phyloP scores from a whole-genome alignment of 2,113 vertebrate genomes.

The Dendrocopos noguchii region DNA sequence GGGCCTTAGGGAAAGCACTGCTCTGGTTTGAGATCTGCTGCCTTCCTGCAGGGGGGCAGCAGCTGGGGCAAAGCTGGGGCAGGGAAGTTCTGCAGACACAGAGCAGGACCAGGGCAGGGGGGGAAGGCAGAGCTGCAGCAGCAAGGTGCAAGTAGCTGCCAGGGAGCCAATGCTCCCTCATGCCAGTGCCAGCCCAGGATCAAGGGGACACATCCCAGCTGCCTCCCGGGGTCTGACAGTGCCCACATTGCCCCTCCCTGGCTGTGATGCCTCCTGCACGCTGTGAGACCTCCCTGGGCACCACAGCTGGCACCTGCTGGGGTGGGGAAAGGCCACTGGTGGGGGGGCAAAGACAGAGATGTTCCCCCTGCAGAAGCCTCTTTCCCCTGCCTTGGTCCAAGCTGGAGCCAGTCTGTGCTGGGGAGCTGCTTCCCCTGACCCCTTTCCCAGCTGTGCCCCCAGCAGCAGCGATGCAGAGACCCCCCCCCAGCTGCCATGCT shows the following conservation, averaged over 20 bases:
- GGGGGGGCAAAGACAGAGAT: fast-evolving
- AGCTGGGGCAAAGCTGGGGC: fast-evolving
- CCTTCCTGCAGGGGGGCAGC: fast-evolving
- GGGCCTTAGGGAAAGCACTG: not conserved
- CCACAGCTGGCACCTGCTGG: not conserved
- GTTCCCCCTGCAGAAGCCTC: not conserved
- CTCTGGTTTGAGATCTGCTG: not conserved
- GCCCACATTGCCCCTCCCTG: not conserved
- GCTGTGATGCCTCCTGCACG: fast-evolving
- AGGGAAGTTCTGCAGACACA: not conserved
- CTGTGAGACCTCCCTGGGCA: fast-evolving
- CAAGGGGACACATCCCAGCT: not conserved
- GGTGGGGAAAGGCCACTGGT: not conserved
- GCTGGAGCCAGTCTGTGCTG: fast-evolving
- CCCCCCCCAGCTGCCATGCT: not conserved
- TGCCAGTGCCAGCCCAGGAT: fast-evolving
- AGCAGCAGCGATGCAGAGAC: not conserved
- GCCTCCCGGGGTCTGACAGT: not conserved
- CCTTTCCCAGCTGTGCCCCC: not conserved
- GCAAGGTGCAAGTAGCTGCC: not conserved
- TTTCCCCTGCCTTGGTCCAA: not conserved
- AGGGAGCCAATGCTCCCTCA: fast-evolving
- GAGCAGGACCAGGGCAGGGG: not conserved
- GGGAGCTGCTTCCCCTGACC: not conserved
- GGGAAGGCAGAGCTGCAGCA: not conserved